Evolutionary conservation across 2,113 vertebrate genomes (phyloP), one percentile per base, ranked within the genome.

Genomic region (Isurus oxyrinchus): DNA sequence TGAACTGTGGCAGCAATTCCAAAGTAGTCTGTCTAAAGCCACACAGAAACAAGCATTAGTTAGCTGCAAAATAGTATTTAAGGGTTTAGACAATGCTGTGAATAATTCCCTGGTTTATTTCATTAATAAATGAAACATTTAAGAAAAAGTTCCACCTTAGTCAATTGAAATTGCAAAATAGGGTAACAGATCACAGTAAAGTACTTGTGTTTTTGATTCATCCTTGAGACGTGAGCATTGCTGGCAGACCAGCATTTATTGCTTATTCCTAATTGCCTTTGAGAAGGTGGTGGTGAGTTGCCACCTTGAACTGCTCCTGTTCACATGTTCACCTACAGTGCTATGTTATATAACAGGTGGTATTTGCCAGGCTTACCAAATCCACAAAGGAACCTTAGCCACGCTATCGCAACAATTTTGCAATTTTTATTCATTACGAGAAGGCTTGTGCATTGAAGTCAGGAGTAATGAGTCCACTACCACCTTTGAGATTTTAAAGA

Each of bases 1-100:
- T 99, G 98, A 0, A 99, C 97, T 0, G 99, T 99, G n/a, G 98
- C 99, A 0, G 99, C 99, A 0, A 99, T 97, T 0, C 99, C 99
- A 40, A 99, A 99, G 97, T 98, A 99, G 97, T 99, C 99, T 0
- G 99, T 98, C 99, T 99, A 61, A 96, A 97, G 88, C 5, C 13
- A 96, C n/a, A 31, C 23, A 94, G 59, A 49, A 25, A 72, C 14
- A 93, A 63, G 35, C 90, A 93, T 94, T 90, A 87, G 86, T 55
- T 88, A n/a, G 27, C 57, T n/a, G 76, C 40, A 44, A 84, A 40
- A 19, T 81, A 79, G n/a, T 81, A 16, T 61, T 23, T 23, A 0
- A 40, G 21, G 21, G 6, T 25, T 55, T 6, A 57, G 53, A 57
- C 53, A 90, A 31, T 7, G 25, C 53, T 57, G 31, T 90, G 87